These are phyloP conservation scores for Chrysodeixis includens DNA, from an alignment of 2,888 invertebrate genomes.

Conservation along the genomic window DNA sequence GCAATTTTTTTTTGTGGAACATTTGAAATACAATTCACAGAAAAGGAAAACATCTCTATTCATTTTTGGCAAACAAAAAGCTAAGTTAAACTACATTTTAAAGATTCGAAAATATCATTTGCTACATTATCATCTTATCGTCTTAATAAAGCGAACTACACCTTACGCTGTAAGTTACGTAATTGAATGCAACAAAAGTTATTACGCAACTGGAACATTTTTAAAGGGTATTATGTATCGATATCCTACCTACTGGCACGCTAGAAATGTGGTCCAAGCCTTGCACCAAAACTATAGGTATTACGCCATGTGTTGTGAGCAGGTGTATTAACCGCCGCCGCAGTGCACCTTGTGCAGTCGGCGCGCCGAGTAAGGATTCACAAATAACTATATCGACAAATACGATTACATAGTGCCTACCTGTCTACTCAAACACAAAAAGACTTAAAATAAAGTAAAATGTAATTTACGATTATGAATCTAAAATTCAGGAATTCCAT, in stretches of 20 bases:
- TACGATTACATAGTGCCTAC: constrained; percentile 2
- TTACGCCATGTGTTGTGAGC: constrained; percentile 84
- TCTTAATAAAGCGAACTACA: constrained; percentile 18
- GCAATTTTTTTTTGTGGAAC: too few species aligned
- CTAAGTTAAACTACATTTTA: constrained; percentile 21
- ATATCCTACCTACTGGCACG: constrained; percentile 53
- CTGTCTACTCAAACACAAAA: too few species aligned
- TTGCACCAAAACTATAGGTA: constrained; percentile 77
- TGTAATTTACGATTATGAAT: too few species aligned
- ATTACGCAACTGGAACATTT: constrained; percentile 56
- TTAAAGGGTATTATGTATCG: constrained; percentile 57
- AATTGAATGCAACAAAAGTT: constrained; percentile 40
- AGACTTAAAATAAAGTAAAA: too few species aligned
- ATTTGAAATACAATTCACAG: neutral
- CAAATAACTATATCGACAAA: constrained; percentile 48
- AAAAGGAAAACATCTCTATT: neutral
- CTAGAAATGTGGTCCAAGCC: constrained; percentile 75
- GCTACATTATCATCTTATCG: constrained; percentile 22
- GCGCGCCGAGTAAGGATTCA: constrained; percentile 71
- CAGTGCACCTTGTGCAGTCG: constrained; percentile 64
- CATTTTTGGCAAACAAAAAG: neutral
- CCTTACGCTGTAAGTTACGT: constrained; percentile 41
- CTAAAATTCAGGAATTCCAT: too few species aligned
- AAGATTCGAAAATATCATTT: too few species aligned
- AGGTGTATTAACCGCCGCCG: constrained; percentile 77